Percentiles rank a stretch among this genome's conserved stretches.
phyloP scores from a whole-genome alignment of 2,113 vertebrate genomes.

The Rhabdornis inornatus region DNA sequence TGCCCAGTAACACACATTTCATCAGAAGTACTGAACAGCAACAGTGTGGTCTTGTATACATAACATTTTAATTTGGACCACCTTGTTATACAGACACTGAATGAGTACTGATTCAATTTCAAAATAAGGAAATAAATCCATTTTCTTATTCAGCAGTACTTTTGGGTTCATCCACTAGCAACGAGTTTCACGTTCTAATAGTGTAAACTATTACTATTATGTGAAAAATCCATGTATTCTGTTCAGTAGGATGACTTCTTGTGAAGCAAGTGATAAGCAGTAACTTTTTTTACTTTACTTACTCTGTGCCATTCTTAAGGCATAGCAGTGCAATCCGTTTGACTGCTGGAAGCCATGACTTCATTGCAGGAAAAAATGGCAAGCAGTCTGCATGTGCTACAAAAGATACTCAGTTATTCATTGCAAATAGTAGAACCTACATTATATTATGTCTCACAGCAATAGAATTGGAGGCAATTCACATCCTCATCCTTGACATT shows the following conservation, averaged over 20 bases:
- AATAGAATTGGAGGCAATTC: not conserved
- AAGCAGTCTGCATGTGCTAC: not conserved
- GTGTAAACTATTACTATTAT: not conserved
- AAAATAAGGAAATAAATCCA: not conserved
- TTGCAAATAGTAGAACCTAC: not conserved
- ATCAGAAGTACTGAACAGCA: not conserved
- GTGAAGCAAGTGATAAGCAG: not conserved
- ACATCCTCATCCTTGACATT: not conserved
- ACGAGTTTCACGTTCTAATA: not conserved
- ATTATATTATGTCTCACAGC: not conserved
- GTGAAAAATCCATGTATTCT: not conserved
- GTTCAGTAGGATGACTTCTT: not conserved
- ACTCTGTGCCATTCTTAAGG: not conserved
- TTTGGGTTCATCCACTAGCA: not conserved
- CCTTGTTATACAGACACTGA: not conserved
- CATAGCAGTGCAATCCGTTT: not conserved
- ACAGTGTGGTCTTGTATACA: not conserved
- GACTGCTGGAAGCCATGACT: not conserved
- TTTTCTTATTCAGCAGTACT: not conserved
- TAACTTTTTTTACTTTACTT: not conserved
- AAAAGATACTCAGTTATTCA: not conserved
- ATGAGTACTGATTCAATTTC: not conserved
- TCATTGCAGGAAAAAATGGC: not conserved
- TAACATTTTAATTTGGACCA: not conserved
- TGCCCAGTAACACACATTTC: not conserved